Evolutionary conservation across 2,888 invertebrate species (phyloP).

Genomic region (Blastobasis lacticolella): DNA sequence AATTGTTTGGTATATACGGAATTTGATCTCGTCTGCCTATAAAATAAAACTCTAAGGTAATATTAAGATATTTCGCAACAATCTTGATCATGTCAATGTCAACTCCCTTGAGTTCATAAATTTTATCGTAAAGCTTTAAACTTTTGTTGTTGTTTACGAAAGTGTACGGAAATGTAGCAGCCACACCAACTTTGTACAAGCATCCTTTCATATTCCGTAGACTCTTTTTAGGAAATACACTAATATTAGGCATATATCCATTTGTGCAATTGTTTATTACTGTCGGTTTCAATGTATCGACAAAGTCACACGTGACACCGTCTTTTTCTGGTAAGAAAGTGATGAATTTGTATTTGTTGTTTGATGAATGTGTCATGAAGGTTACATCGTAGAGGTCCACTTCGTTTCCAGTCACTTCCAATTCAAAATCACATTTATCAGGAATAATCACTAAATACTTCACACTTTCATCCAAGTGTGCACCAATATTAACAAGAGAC

Average conservation of each 20-base stretch:
- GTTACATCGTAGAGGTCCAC: slow-evolving; percentile 28
- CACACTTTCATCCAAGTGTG: slow-evolving; percentile 14
- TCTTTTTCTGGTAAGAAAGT: slow-evolving; percentile 34
- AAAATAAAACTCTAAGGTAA: slow-evolving; percentile 34
- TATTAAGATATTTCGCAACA: slow-evolving; percentile 38
- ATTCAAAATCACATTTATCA: slow-evolving; percentile 11
- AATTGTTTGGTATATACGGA: slow-evolving; percentile 20
- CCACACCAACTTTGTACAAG: slow-evolving; percentile 40
- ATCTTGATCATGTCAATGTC: slow-evolving; percentile 50
- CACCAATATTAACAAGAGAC: slow-evolving; percentile 12
- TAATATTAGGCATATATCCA: slow-evolving; percentile 18
- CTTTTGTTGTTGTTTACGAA: slow-evolving; percentile 23
- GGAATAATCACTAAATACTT: slow-evolving; percentile 29
- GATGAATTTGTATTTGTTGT: slow-evolving; percentile 15
- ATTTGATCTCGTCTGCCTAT: slow-evolving; percentile 30
- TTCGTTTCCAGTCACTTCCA: slow-evolving; percentile 18
- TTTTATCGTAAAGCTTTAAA: slow-evolving; percentile 28
- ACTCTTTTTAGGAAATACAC: slow-evolving; percentile 32
- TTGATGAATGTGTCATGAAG: slow-evolving; percentile 23
- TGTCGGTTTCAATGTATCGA: slow-evolving; percentile 13
- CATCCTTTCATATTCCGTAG: slow-evolving; percentile 39
- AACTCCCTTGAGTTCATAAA: slow-evolving; percentile 30
- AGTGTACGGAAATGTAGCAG: slow-evolving; percentile 37
- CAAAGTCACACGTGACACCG: slow-evolving; percentile 24
- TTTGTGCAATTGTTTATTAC: slow-evolving; percentile 31